A percentile compares a stretch with the other conserved stretches of the same genome.
Evolutionary conservation across 2,113 vertebrate genomes (phyloP).

Genomic region (Herpetotheres cachinnans): DNA sequence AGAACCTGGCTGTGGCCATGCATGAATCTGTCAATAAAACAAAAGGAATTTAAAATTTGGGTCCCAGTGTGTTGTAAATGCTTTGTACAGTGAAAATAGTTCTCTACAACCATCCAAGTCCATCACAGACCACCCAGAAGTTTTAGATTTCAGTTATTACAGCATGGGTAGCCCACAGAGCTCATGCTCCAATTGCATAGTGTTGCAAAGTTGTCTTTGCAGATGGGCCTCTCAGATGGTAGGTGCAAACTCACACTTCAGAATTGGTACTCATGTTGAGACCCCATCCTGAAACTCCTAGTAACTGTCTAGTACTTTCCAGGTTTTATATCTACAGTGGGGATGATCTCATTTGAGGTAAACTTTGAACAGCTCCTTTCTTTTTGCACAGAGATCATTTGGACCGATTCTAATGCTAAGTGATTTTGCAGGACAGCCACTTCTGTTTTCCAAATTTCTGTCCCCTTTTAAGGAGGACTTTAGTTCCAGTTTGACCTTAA

Average conservation of each 20-base stretch:
- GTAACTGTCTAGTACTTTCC: neutral
- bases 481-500: neutral
- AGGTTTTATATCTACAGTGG: neutral
- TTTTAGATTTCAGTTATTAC: neutral
- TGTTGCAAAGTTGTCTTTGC: neutral
- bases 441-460: neutral
- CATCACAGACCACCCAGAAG: neutral
- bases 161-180: neutral
- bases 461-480: neutral
- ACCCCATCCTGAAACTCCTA: neutral
- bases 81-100: neutral
- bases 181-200: neutral
- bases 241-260: neutral
- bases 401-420: neutral
- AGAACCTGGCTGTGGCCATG: neutral
- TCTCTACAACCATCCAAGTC: neutral
- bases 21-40: neutral
- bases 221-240: neutral
- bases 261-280: neutral
- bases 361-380: neutral
- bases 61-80: neutral
- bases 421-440: neutral
- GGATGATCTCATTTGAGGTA: neutral
- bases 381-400: neutral
- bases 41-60: neutral